Evolutionary conservation across 2,797 vertebrate species (phyloP).

Genomic region (Oceanodroma leucorhoa): DNA sequence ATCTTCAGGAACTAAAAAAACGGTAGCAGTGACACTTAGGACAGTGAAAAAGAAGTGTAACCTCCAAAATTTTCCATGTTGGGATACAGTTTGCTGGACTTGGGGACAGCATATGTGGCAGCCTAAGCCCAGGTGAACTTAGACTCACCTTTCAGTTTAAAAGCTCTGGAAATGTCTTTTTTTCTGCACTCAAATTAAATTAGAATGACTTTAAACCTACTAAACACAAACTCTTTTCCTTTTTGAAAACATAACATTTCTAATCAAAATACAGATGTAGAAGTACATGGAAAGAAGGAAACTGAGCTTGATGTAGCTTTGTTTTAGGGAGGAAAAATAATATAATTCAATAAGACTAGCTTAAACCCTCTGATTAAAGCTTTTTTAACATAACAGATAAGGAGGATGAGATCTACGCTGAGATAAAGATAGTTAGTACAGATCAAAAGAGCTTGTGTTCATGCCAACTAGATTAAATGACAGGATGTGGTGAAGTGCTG

Average conservation of each 20-base stretch:
- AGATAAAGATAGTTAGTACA: conserved; percentile 69
- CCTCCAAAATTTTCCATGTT: neutral
- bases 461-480: conserved; percentile 67
- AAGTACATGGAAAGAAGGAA: conserved; percentile 46
- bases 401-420: conserved; percentile 64
- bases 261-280: conserved; percentile 65
- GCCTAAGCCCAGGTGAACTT: conserved; percentile 27
- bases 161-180: conserved; percentile 3
- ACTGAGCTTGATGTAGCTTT: conserved; percentile 53
- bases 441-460: conserved; percentile 69
- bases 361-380: conserved; percentile 74
- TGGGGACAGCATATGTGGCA: neutral
- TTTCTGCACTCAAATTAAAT: conserved; percentile 54
- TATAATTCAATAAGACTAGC: conserved; percentile 68
- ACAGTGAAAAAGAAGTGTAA: neutral
- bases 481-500: conserved; percentile 69
- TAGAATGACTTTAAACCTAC: conserved; percentile 41
- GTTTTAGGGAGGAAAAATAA: conserved; percentile 31
- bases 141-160: conserved; percentile 31
- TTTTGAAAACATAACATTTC: conserved; percentile 48
- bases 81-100: neutral
- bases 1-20: neutral
- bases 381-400: conserved; percentile 66
- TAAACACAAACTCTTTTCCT: neutral
- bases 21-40: neutral